These are phyloP conservation scores for Dipodomys ordii DNA, from an alignment of 2,113 vertebrate species.

Conservation along the genomic window DNA sequence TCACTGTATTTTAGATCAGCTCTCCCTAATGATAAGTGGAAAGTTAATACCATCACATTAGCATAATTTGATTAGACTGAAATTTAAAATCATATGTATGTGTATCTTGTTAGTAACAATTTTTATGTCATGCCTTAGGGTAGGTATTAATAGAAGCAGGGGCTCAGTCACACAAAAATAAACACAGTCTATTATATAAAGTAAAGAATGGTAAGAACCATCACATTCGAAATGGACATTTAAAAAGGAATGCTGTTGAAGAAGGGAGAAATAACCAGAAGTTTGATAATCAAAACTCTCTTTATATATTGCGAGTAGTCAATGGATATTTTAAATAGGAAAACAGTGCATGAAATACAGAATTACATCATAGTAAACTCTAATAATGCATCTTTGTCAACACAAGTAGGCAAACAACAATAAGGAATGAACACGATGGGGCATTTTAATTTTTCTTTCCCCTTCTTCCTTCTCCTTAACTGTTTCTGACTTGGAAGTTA, in stretches of 20 bases:
- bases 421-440: background rate
- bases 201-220: background rate
- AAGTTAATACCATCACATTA: background rate
- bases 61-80: background rate
- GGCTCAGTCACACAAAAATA: background rate
- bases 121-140: no score
- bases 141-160: background rate
- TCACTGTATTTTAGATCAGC: slow-evolving; percentile 1
- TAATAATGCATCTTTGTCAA: background rate
- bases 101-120: no score
- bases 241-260: background rate
- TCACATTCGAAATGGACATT: background rate
- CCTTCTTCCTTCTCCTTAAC: background rate
- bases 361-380: background rate
- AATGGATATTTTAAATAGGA: background rate
- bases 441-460: background rate
- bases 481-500: no score
- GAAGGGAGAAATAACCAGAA: background rate
- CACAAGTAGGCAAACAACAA: background rate
- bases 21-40: background rate
- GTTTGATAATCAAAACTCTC: background rate
- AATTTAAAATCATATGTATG: background rate
- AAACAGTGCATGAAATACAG: background rate
- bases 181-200: background rate
- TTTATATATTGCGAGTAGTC: background rate